Evolutionary conservation across 2,888 invertebrate genomes (phyloP), one percentile per base, ranked within the genome.

Genomic region (Agapostemon virescens): DNA sequence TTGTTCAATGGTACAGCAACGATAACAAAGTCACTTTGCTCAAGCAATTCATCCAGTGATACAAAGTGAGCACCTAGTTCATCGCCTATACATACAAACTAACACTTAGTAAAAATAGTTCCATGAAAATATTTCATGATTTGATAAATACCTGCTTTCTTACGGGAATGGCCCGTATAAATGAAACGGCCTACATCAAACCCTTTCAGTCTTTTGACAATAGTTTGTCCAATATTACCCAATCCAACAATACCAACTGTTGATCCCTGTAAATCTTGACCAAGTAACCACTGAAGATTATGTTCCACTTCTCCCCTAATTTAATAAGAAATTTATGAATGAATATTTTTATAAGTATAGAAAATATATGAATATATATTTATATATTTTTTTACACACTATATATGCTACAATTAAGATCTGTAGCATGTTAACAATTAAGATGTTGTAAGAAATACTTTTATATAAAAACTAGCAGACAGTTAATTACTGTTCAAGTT

Each of bases 171-270:
- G 2, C 97, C 97, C 20, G 95, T 94, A 90, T 98, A 98, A 0
- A 98, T 82, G 83, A 98, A 95, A 84, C 93, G 93, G 0, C 92
- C 93, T 0, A 97, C 95, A 38, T 96, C 95, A 87, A 98, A 98
- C 0, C 96, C 95, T 73, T 94, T 93, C 7, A 98, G 93, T 76
- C 97, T 94, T 86, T 95, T 94, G 1, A 96, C 96, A 49, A 98
- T 95, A 0, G 95, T 95, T 90, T 95, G 95, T 0, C 97, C 97
- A 86, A 98, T 95, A 70, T 95, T 95, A 0, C 98, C 98, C 26
- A 97, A 93, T n/a, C 98, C 98, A 17, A 96, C 95, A 80, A 97
- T 95, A 0, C 98, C 98, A 0, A 98, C 96, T 0, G 96, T 97
- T 11, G 97, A 95, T 55, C 95, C 95, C 0, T 94, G 93, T 40